These are phyloP conservation scores for Benthosema pterotum DNA, from an alignment of 2,797 vertebrate genomes.

Conservation along the genomic window DNA sequence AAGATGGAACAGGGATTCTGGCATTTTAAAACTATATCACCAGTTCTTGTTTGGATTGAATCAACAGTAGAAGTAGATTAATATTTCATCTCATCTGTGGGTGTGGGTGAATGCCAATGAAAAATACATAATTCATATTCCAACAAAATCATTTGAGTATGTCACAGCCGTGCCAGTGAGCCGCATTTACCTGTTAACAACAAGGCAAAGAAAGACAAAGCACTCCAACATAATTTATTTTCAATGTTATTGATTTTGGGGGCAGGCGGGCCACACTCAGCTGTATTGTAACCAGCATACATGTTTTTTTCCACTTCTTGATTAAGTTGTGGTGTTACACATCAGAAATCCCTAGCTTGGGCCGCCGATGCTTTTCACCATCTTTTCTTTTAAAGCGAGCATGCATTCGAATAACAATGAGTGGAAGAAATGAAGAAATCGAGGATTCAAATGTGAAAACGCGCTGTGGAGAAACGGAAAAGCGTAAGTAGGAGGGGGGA, in stretches of 20 bases:
- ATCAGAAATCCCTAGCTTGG: constrained; percentile 45
- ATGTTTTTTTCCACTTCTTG: constrained; percentile 52
- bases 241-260: constrained; percentile 71
- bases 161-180: constrained; percentile 40
- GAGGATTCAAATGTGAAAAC: constrained; percentile 56
- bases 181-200: constrained; percentile 32
- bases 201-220: constrained; percentile 60
- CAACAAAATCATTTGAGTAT: constrained; percentile 52
- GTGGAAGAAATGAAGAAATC: constrained; percentile 34
- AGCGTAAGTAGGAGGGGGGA: constrained; percentile 10
- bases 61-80: constrained; percentile 54
- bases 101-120: constrained; percentile 70
- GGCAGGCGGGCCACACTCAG: constrained; percentile 42
- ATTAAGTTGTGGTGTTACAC: constrained; percentile 57
- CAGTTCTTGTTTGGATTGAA: constrained; percentile 55
- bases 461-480: constrained; percentile 8
- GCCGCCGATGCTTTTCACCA: constrained; percentile 43
- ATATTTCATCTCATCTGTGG: constrained; percentile 58
- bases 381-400: constrained; percentile 49
- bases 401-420: constrained; percentile 67
- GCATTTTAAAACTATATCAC: constrained; percentile 53
- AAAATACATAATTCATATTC: constrained; percentile 76
- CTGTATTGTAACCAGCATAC: constrained; percentile 59
- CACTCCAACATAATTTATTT: constrained; percentile 62
- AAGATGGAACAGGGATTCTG: constrained; percentile 15